Conservation (phyloP, 2,113 vertebrate species). For the Micromys minutus region DNA sequence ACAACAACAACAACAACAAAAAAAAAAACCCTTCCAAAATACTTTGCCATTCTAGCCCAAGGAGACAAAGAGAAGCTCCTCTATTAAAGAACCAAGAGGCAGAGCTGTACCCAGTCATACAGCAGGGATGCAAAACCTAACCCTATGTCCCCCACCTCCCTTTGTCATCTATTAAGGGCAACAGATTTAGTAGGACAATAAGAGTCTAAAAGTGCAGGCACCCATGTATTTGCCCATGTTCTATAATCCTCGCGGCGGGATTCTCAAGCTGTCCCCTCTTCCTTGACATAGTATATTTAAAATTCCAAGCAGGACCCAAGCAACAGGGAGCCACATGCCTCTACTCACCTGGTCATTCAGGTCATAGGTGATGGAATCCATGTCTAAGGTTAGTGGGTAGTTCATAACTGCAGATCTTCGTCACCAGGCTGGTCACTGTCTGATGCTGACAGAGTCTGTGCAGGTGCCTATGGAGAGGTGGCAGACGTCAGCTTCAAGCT, state of each 20-base stretch:
- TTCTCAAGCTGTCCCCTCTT: not conserved
- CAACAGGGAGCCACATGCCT: not conserved
- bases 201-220: not conserved
- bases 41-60: not conserved
- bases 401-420: slow-evolving; percentile 55
- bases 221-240: not conserved
- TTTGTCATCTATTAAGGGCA: not conserved
- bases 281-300: not conserved
- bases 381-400: slow-evolving; percentile 70
- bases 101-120: not conserved
- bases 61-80: not conserved
- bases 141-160: not conserved
- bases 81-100: not conserved
- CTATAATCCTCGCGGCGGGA: too few species aligned
- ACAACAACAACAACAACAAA: too few species aligned
- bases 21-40: not conserved
- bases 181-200: not conserved
- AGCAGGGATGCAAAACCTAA: not conserved
- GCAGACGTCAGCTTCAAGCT: slow-evolving; percentile 71
- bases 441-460: slow-evolving; percentile 30
- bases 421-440: slow-evolving; percentile 42
- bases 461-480: slow-evolving; percentile 49
- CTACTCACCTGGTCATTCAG: slow-evolving; percentile 76
- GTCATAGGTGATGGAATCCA: slow-evolving; percentile 59
- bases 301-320: not conserved